phyloP scores from a whole-genome alignment of 2,888 invertebrate genomes.

The Sinodicranocentrus sp. region DNA sequence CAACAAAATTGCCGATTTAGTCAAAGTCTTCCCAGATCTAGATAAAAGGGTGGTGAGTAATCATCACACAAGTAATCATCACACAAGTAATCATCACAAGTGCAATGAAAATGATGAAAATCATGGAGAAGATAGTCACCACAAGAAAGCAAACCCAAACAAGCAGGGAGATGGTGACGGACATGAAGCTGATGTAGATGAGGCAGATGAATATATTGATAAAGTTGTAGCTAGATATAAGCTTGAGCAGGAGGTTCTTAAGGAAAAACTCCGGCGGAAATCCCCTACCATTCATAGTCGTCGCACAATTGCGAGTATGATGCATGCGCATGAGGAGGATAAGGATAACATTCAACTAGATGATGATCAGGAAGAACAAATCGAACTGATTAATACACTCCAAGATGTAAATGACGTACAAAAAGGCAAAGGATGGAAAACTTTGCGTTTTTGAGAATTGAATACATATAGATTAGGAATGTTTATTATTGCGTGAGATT shows the following conservation, averaged over 20 bases:
- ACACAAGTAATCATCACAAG: neutral
- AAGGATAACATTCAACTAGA: neutral
- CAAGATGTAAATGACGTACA: neutral
- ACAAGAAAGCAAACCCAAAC: neutral
- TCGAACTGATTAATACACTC: neutral
- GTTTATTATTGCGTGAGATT: neutral
- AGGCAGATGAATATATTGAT: constrained; percentile 37
- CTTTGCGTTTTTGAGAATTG: neutral
- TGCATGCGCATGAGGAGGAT: neutral
- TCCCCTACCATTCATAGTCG: neutral
- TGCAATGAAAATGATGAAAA: neutral
- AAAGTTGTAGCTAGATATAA: constrained; percentile 16
- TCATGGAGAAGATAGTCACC: neutral
- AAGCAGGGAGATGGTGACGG: constrained; percentile 13
- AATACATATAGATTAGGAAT: neutral
- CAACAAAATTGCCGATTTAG: no score
- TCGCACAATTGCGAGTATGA: neutral
- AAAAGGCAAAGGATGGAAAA: neutral
- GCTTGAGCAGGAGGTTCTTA: neutral
- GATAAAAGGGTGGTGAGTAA: neutral
- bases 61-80: neutral
- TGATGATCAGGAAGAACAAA: neutral
- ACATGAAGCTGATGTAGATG: constrained; percentile 30
- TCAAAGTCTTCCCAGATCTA: no score
- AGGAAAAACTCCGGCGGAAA: neutral